Conservation (phyloP, 2,888 invertebrate genomes). For the Acronicta alni region DNA sequence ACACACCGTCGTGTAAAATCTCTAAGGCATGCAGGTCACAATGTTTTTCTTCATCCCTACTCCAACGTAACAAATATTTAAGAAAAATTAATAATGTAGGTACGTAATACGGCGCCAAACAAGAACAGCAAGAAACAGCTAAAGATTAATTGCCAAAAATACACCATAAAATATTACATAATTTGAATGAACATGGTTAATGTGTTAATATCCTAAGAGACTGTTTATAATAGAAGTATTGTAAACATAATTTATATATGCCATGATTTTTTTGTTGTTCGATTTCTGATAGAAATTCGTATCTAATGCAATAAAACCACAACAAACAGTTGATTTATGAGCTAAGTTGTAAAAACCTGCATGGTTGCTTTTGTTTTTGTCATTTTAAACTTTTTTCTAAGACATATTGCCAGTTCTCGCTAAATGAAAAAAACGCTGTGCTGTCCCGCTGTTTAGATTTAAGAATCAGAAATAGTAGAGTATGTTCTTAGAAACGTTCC, state of each 20-base stretch:
- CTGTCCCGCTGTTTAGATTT: too few species aligned
- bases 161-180: not conserved
- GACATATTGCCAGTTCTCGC: not conserved
- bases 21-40: too few species aligned
- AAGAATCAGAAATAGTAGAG: too few species aligned
- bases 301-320: not conserved
- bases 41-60: too few species aligned
- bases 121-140: not conserved
- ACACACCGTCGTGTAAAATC: too few species aligned
- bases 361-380: not conserved
- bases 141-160: not conserved
- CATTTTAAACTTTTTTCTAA: not conserved
- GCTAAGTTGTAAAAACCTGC: not conserved
- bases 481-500: too few species aligned
- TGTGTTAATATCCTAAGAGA: not conserved
- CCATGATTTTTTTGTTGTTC: not conserved
- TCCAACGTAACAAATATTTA: too few species aligned
- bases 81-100: too few species aligned
- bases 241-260: not conserved
- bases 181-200: not conserved
- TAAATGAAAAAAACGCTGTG: not conserved
- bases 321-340: not conserved
- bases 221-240: not conserved
- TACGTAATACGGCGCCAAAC: too few species aligned
- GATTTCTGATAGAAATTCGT: not conserved